These are phyloP conservation scores for Xylophagus ater DNA, from an alignment of 2,888 invertebrate species.

Conservation along the genomic window DNA sequence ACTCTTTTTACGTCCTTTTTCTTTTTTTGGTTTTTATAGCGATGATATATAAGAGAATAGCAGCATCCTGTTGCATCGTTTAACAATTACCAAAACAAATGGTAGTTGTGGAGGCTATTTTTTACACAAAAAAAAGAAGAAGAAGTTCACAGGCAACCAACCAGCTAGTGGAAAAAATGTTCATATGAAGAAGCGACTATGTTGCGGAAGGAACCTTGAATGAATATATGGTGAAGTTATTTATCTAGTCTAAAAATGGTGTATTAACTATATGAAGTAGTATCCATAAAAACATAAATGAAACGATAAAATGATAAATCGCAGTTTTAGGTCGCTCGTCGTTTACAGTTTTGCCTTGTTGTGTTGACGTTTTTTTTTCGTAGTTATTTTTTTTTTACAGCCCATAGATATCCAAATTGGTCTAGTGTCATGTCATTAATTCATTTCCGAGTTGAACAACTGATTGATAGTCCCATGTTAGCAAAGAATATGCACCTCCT, in stretches of 20 bases:
- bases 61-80: constrained; percentile 18
- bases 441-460: constrained; percentile 6
- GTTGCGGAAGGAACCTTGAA: background rate
- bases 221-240: too few relatives aligned
- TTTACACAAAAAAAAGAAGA: background rate
- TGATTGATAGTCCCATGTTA: constrained; percentile 5
- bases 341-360: constrained; percentile 4
- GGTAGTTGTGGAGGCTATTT: constrained; percentile 13
- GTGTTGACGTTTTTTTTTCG: background rate
- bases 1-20: background rate
- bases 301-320: constrained; percentile 15
- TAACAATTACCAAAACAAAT: constrained; percentile 20
- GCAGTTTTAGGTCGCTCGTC: constrained; percentile 11
- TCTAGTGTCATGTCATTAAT: constrained; percentile 16
- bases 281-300: constrained; percentile 7
- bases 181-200: background rate
- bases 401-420: too few relatives aligned
- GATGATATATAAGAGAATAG: background rate
- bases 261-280: background rate
- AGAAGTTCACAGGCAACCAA: background rate
- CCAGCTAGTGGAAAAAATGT: constrained; percentile 6
- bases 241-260: too few relatives aligned
- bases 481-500: too few relatives aligned
- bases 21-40: background rate
- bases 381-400: too few relatives aligned